These are phyloP conservation scores for Venustaconcha ellipsiformis DNA, from an alignment of 1,140 invertebrate species.

Conservation along the genomic window DNA sequence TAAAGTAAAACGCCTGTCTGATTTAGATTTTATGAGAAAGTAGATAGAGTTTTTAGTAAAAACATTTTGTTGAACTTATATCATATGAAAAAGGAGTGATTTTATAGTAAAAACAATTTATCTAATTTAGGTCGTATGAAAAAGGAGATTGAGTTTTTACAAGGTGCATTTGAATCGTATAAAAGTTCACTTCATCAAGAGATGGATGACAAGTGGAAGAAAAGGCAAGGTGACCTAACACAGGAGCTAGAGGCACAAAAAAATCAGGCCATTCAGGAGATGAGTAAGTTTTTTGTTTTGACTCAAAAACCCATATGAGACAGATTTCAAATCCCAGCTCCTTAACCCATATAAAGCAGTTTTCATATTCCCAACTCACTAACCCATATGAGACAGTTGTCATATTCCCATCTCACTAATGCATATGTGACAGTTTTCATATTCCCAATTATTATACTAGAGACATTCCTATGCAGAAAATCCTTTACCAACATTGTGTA, in stretches of 20 bases:
- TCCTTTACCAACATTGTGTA: too few species aligned
- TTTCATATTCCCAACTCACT: background rate
- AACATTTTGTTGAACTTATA: too few species aligned
- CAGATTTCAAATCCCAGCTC: background rate
- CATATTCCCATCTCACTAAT: background rate
- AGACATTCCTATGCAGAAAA: too few species aligned
- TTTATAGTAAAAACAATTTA: constrained; percentile 2
- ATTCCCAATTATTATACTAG: too few species aligned
- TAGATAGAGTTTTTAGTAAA: too few species aligned
- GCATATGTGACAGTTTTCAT: too few species aligned
- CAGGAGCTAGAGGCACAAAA: constrained; percentile 43
- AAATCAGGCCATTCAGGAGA: constrained; percentile 49
- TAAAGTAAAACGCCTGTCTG: too few species aligned
- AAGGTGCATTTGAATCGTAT: constrained; percentile 66
- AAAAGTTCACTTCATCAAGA: constrained; percentile 60
- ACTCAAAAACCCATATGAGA: background rate
- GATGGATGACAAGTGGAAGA: constrained; percentile 55
- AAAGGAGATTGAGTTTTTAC: constrained; percentile 63
- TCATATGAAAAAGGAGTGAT: too few species aligned
- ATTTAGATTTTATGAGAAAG: too few species aligned
- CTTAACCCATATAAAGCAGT: too few species aligned
- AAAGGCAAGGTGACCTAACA: constrained; percentile 50
- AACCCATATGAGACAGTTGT: too few species aligned
- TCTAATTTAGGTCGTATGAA: constrained; percentile 51
- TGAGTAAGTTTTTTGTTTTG: constrained; percentile 43